These are phyloP conservation scores for Dryobota labecula DNA, from an alignment of 2,888 invertebrate species.

Conservation along the genomic window DNA sequence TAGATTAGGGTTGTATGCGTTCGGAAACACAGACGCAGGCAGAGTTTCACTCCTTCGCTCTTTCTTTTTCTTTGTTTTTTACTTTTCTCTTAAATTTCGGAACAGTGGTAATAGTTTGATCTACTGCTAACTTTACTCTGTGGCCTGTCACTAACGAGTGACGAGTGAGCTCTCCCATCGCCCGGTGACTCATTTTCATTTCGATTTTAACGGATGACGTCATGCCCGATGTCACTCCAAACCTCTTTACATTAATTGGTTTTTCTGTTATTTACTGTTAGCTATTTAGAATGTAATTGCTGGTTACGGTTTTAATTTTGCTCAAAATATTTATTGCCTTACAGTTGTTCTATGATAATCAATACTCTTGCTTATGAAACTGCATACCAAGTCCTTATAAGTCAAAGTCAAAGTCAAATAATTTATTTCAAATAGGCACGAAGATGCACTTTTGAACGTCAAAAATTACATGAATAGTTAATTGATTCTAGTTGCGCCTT, in stretches of 20 bases:
- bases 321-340: background rate
- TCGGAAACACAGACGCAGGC: too few relatives aligned
- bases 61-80: too few relatives aligned
- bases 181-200: conserved; percentile 69
- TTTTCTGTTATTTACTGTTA: conserved; percentile 48
- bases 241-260: conserved; percentile 62
- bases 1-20: too few relatives aligned
- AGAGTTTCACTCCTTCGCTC: too few relatives aligned
- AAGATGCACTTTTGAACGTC: too few relatives aligned
- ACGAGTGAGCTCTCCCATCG: conserved; percentile 52
- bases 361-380: background rate
- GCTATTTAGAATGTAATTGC: conserved; percentile 29
- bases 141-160: conserved; percentile 66
- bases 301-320: conserved; percentile 18
- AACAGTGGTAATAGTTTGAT: background rate
- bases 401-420: too few relatives aligned
- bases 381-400: too few relatives aligned
- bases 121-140: conserved; percentile 37
- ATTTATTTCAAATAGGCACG: too few relatives aligned
- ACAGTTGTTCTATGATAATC: conserved; percentile 4
- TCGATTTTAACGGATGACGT: conserved; percentile 69
- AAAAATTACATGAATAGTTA: too few relatives aligned
- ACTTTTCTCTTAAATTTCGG: too few relatives aligned
- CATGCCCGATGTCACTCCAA: conserved; percentile 58
- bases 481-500: too few relatives aligned